These are phyloP conservation scores for Dendrocincla tyrannina DNA, from an alignment of 2,797 vertebrate genomes.

Conservation along the genomic window DNA sequence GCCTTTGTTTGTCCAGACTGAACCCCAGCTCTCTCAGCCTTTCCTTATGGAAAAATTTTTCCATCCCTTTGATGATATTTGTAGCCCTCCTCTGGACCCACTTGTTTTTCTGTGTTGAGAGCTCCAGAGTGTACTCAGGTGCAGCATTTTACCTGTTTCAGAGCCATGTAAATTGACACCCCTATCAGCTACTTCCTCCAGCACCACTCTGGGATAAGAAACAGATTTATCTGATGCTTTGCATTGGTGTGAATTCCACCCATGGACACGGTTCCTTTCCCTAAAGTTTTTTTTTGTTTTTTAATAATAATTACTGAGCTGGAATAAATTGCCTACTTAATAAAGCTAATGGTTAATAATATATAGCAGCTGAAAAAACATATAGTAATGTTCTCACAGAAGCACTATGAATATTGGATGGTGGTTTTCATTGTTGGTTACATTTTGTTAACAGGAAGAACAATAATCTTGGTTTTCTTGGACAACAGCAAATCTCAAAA, in stretches of 20 bases:
- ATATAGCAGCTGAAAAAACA: background rate
- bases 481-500: constrained; percentile 10
- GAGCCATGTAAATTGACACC: background rate
- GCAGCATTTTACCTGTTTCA: background rate
- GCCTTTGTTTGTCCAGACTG: background rate
- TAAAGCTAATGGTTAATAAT: background rate
- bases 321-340: background rate
- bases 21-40: background rate
- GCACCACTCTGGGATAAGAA: background rate
- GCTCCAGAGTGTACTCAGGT: background rate
- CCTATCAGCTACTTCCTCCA: background rate
- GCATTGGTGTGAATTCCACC: background rate
- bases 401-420: background rate
- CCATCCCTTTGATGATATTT: background rate
- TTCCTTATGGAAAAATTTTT: background rate
- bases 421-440: background rate
- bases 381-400: background rate
- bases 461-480: background rate
- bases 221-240: background rate
- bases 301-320: background rate
- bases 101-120: background rate
- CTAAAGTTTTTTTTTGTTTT: background rate
- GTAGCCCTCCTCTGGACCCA: background rate
- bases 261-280: background rate
- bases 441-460: background rate